Evolutionary conservation across 2,797 vertebrate genomes (phyloP).

Genomic region (Tadarida brasiliensis): DNA sequence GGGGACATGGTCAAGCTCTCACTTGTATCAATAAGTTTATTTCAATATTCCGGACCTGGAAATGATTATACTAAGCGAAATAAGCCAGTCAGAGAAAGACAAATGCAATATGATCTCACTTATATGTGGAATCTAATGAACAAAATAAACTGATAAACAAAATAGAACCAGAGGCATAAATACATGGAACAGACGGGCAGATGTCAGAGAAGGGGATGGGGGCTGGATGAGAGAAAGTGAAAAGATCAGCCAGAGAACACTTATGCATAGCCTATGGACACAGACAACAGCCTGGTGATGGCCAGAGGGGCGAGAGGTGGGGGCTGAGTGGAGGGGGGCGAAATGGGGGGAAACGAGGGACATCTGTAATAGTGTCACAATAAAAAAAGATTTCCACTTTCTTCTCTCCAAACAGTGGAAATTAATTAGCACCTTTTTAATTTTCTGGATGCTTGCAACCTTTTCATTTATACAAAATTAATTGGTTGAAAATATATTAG

Average conservation of each 20-base stretch:
- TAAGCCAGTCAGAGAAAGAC: not conserved
- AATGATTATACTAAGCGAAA: not conserved
- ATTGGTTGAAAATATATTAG: constrained; percentile 6
- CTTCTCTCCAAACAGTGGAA: not conserved
- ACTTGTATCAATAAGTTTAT: not conserved
- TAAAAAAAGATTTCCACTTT: not conserved
- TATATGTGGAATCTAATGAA: not conserved
- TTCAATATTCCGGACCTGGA: not conserved
- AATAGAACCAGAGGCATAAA: not conserved
- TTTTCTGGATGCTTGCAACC: not conserved
- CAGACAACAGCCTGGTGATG: not conserved
- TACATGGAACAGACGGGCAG: not conserved
- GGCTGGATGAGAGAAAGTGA: not conserved
- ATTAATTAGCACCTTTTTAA: constrained; percentile 8
- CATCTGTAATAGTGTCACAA: not conserved
- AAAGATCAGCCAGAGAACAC: not conserved
- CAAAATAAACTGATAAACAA: not conserved
- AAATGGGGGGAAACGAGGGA: not conserved
- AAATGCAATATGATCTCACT: not conserved
- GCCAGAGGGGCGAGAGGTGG: not conserved
- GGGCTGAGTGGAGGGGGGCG: not conserved
- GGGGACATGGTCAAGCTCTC: not conserved
- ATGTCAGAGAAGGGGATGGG: not conserved
- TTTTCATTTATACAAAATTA: constrained; percentile 42
- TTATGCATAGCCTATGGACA: not conserved